Conservation (phyloP, 1,140 invertebrate species). For the Temnothorax nylanderi region DNA sequence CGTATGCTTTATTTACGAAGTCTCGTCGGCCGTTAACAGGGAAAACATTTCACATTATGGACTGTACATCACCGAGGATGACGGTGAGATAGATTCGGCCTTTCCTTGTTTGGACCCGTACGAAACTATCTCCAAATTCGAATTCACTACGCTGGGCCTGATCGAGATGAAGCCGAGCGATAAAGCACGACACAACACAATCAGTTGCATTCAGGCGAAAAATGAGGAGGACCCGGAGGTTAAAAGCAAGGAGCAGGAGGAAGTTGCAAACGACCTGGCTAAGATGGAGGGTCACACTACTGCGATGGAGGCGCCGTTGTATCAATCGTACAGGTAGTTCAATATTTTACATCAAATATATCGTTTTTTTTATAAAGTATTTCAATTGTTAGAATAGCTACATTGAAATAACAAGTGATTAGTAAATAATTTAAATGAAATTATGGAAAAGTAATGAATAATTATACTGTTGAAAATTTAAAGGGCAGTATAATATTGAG, state of each 20-base stretch:
- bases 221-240: constrained; percentile 80
- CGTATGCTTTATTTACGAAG: not conserved
- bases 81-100: constrained; percentile 97
- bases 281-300: constrained; percentile 90
- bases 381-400: not conserved
- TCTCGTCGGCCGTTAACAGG: constrained; percentile 74
- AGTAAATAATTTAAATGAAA: not conserved
- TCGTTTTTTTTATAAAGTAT: constrained; percentile 3
- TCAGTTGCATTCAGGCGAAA: constrained; percentile 65
- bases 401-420: not conserved
- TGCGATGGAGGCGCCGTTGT: constrained; percentile 93
- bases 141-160: constrained; percentile 95
- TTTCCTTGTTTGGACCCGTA: constrained; percentile 95
- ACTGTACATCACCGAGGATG: constrained; percentile 97
- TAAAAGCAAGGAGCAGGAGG: constrained; percentile 79
- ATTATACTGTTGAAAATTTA: constrained; percentile 6
- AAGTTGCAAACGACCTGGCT: constrained; percentile 85
- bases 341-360: not conserved
- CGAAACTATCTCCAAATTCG: constrained; percentile 96
- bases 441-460: not conserved
- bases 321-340: constrained; percentile 90
- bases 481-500: not conserved
- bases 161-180: constrained; percentile 89
- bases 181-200: constrained; percentile 76
- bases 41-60: constrained; percentile 90